Base-by-base conservation (phyloP, 2,888 invertebrate genomes). In the Ryuthela nishihirai region DNA sequence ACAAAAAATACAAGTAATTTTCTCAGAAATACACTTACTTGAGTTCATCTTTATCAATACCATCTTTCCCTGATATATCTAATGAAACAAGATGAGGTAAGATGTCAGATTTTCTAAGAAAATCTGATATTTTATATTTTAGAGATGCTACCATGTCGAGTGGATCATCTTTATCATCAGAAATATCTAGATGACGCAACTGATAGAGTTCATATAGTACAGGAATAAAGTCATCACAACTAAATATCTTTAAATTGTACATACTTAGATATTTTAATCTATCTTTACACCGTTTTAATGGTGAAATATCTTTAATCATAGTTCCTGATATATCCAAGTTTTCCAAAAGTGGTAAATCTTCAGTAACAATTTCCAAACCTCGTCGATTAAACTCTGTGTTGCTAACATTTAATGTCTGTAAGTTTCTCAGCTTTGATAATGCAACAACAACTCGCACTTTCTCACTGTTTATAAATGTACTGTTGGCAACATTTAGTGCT, bases 381-480 rank as follows among this genome's bases (percentile, higher is more conserved):
- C 80, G 80, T 64, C 80, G 79, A 71, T 83, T 83, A 69, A 85
- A 80, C 69, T 84, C 83, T n/a, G 84, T 85, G 67, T 80, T 78
- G 55, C 83, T 81, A 3, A 85, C 81, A 73, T 84, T 83, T 40
- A 85, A 72, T 48, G 74, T 70, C 26, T 70, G 80, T 47, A 85
- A 72, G 62, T 79, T 80, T 59, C 78, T 78, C 34, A 85, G 74
- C 69, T 80, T 80, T 24, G 82, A 79, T 64, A 84, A 75, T 36
- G 82, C 80, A 39, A 83, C 79, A 52, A 81, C 76, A 26, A 81
- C 78, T 69, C 80, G 79, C 67, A 78, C 79, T 68, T 80, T 80
- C 63, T 80, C 78, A 68, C 77, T 78, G 71, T 81, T 81, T 62
- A 80, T 77, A 70, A 83, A 83, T 44, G 80, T 80, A 69, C 82